Conservation (phyloP, 2,113 vertebrate genomes). For the Tetraodon nigroviridis region DNA sequence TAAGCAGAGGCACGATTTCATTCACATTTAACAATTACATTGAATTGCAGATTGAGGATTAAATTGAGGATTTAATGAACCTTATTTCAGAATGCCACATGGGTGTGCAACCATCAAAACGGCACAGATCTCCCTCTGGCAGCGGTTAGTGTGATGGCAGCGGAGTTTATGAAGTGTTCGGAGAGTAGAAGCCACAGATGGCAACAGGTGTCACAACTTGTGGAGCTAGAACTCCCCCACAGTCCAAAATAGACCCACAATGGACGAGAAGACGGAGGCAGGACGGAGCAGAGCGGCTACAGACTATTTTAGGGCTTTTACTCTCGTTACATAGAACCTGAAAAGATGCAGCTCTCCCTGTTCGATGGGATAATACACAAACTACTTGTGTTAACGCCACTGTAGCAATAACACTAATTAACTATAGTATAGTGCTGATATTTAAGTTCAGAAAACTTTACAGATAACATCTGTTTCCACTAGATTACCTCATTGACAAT, state of each 20-base stretch:
- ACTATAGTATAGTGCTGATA: not conserved
- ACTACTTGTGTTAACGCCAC: not conserved
- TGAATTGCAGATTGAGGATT: no score
- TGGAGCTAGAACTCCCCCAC: slow-evolving; percentile 42
- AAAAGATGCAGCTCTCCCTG: slow-evolving; percentile 26
- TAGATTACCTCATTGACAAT: no score
- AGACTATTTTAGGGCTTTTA: slow-evolving; percentile 62
- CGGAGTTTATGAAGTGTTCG: slow-evolving; percentile 25
- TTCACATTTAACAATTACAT: slow-evolving; percentile 6
- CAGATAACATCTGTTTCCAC: no score
- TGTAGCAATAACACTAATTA: not conserved
- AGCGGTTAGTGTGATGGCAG: slow-evolving; percentile 17
- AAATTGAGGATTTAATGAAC: not conserved
- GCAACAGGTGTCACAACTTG: slow-evolving; percentile 66
- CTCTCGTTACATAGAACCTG: slow-evolving; percentile 38
- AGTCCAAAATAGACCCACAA: slow-evolving; percentile 72
- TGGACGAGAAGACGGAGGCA: slow-evolving; percentile 63
- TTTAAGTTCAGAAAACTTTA: not conserved
- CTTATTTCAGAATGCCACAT: not conserved
- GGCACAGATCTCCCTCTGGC: not conserved
- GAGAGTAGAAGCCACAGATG: slow-evolving; percentile 48
- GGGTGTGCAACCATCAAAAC: not conserved
- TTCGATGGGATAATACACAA: slow-evolving; percentile 5
- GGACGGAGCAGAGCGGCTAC: slow-evolving; percentile 44
- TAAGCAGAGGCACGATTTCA: not conserved